Base-by-base conservation (phyloP, 2,797 vertebrate species). In the Anguilla anguilla region DNA sequence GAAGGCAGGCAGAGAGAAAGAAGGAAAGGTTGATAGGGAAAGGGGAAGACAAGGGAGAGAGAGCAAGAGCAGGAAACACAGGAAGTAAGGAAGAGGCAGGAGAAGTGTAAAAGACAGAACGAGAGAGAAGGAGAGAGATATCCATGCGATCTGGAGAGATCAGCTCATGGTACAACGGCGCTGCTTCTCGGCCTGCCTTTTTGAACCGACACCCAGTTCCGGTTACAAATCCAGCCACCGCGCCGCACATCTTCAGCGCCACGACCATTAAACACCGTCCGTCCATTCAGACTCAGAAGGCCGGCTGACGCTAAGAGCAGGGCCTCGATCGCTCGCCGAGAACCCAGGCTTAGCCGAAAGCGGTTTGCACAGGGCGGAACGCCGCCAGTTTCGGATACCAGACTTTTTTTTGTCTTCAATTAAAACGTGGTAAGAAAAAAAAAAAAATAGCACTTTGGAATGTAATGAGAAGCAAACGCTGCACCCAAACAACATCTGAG, bases 381-480 rank as follows among this genome's bases (percentile, higher is more conserved):
- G 22, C 31, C 19, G 3, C n/a, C 85, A 10, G 17, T 85, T 35
- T 55, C 6, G 39, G 22, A n/a, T 51, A 25, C n/a, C 28, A 28
- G 3, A 28, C 25, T 86, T 7, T 64, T 53, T 39, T 83, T 53
- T 55, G 81, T 87, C 22, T 74, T 84, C 31, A 87, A 67, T 61
- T 67, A 53, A 72, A 77, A 74, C 3, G 13, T 17, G 4, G 43
- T 25, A 39, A 87, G n/a, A 86, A 57, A 49, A 46, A 59, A 49
- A 25, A 35, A 55, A 64, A 72, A 79, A 39, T 31, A 4, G 72
- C 43, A 11, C 64, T 57, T 22, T 74, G 69, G 82, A 83, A 19
- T n/a, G 86, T 84, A 69, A 89, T 89, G 61, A 89, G 49, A 35
- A 57, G 64, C 57, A 61, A 31, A 43, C 55, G 25, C n/a, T 87